Base-by-base conservation (phyloP, 2,797 vertebrate species). In the Brotula barbata region DNA sequence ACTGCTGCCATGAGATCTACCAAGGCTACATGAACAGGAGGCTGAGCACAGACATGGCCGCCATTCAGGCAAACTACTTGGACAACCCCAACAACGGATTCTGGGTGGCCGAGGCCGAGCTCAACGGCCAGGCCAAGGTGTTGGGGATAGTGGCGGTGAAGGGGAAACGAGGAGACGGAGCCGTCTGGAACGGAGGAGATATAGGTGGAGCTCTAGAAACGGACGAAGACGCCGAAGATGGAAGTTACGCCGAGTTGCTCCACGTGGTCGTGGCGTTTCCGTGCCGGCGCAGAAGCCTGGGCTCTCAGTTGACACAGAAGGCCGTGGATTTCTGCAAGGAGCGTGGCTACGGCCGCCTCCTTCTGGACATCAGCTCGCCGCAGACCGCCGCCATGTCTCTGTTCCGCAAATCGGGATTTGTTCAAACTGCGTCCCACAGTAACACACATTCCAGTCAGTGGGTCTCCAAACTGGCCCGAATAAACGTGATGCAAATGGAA, bases 1-100 rank as follows among this genome's bases (percentile, higher is more conserved):
- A 80, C 81, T 88, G 85, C 78, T 91, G 89, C 79, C 67, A 77
- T 3, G 85, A 90, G 15, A 81, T 90, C 71, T 86, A 89, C 20
- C 45, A 88, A 1, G 64, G 77, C 67, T 86, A 83, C 86, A 50
- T 83, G 73, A 33, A 15, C 10, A 62, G 68, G 48, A 78, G 83
- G 73, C 66, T 88, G 61, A 57, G 54, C 43, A 0, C 74, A 9
- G 86, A 89, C 64, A 86, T 89, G 85, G 69, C 82, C 1, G 51
- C 90, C 68, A 73, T 90, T 43, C 72, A 61, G 42, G 58, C 75
- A 43, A 73, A 42, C 71, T 90, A 89, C 78, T 76, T 88, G 71
- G 78, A 85, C 20, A 85, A 80, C 53, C 89, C 87, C 0, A 80
- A 80, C 46, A 85, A 78, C 6, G 60, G 80, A 13, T 87, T 92